These are phyloP conservation scores for Phyllostomus discolor DNA, from an alignment of 2,113 vertebrate genomes.

Conservation along the genomic window DNA sequence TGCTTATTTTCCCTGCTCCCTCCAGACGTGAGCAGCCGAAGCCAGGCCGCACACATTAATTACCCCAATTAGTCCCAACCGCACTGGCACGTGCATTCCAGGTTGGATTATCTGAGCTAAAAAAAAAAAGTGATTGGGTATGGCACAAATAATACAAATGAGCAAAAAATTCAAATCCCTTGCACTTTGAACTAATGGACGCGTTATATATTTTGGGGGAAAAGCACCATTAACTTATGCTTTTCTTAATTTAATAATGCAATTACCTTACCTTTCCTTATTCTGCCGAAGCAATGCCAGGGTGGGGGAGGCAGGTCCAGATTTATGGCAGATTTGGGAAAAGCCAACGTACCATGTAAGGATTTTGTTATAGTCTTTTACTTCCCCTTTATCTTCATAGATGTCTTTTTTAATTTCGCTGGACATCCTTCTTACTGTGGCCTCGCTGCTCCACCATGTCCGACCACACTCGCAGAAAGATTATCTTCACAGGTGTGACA, in stretches of 20 bases:
- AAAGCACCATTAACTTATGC: conserved; percentile 36
- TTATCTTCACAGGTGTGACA: background rate
- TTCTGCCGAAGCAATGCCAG: background rate
- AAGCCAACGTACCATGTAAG: background rate
- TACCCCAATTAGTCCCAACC: conserved; percentile 55
- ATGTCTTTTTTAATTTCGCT: background rate
- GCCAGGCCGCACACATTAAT: conserved; percentile 44
- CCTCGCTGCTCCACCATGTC: background rate
- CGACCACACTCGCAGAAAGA: background rate
- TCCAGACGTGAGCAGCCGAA: conserved; percentile 50
- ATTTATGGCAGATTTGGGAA: background rate
- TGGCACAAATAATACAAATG: conserved; percentile 50
- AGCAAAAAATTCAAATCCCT: conserved; percentile 54
- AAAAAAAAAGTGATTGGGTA: background rate
- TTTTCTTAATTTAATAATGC: conserved; percentile 59
- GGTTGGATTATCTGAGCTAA: conserved; percentile 45
- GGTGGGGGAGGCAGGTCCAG: background rate
- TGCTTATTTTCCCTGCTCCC: conserved; percentile 36
- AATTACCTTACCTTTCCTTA: conserved; percentile 33
- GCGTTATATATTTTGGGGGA: conserved; percentile 42
- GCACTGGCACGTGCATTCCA: background rate
- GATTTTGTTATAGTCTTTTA: background rate
- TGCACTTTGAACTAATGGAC: conserved; percentile 35
- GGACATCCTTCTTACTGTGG: background rate
- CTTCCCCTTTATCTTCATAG: conserved; percentile 3